Conservation (phyloP, 2,797 vertebrate species). For the Hypotaenidia okinawae region DNA sequence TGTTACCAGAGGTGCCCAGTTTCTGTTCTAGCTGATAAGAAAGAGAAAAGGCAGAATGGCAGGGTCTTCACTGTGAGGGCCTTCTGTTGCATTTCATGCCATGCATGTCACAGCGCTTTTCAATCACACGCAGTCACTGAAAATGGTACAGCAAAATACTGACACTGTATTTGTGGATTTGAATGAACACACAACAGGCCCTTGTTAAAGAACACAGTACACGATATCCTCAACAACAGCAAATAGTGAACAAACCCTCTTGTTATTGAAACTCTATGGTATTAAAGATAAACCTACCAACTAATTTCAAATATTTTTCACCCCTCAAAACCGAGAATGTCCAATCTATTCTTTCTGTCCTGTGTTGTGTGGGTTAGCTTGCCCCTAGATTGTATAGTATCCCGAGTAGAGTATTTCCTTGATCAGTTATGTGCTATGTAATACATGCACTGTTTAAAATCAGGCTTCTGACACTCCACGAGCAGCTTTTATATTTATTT, state of each 20-base stretch:
- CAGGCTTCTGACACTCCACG: not conserved
- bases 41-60: not conserved
- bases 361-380: not conserved
- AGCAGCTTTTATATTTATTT: not conserved
- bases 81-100: not conserved
- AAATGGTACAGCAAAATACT: not conserved
- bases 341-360: not conserved
- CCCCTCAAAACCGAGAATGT: not conserved
- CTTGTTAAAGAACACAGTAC: not conserved
- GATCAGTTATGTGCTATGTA: not conserved
- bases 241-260: not conserved
- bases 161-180: not conserved
- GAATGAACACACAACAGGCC: not conserved
- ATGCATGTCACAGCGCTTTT: not conserved
- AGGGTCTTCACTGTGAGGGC: not conserved
- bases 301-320: not conserved
- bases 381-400: not conserved
- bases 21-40: accelerated
- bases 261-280: not conserved
- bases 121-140: not conserved
- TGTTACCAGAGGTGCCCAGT: not conserved
- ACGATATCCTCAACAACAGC: not conserved
- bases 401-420: not conserved
- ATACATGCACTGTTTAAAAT: not conserved
- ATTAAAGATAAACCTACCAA: not conserved